These are phyloP conservation scores for Nomada fucata DNA, from an alignment of 2,888 invertebrate genomes.

Conservation along the genomic window DNA sequence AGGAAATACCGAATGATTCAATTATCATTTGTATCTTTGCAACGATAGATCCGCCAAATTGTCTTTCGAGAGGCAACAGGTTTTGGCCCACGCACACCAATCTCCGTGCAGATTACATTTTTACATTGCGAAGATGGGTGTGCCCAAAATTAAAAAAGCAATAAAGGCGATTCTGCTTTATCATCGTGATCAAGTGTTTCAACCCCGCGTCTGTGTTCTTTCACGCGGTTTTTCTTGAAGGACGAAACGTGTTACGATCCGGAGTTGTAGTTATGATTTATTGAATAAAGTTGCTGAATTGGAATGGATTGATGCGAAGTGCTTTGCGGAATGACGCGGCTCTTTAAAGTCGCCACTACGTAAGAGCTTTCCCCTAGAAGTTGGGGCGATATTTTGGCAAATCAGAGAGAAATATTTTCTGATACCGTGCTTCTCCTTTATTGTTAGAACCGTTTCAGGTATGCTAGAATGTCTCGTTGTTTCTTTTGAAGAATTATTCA, in stretches of 20 bases:
- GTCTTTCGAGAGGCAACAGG: neutral
- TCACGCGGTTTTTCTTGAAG: neutral
- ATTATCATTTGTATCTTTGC: neutral
- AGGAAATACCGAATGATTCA: neutral
- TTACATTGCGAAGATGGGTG: conserved; percentile 30
- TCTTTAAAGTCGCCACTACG: no score
- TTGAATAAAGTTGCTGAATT: neutral
- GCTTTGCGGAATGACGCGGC: neutral
- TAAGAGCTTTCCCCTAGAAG: no score
- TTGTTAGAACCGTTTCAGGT: no score
- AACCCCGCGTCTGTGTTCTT: neutral
- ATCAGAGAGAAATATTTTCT: no score
- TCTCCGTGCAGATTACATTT: conserved; percentile 14
- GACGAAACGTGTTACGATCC: neutral
- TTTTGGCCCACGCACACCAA: neutral
- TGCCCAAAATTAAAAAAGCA: conserved; percentile 34
- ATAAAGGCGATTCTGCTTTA: conserved; percentile 17
- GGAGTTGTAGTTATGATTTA: neutral
- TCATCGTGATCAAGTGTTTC: conserved; percentile 16
- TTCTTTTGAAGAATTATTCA: no score
- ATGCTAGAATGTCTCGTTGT: no score
- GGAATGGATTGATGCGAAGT: neutral
- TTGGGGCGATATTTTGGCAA: no score
- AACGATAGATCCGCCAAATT: conserved; percentile 12
- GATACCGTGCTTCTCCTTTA: no score